Base-by-base conservation (phyloP, 2,888 invertebrate genomes). In the Autographa pulchrina region DNA sequence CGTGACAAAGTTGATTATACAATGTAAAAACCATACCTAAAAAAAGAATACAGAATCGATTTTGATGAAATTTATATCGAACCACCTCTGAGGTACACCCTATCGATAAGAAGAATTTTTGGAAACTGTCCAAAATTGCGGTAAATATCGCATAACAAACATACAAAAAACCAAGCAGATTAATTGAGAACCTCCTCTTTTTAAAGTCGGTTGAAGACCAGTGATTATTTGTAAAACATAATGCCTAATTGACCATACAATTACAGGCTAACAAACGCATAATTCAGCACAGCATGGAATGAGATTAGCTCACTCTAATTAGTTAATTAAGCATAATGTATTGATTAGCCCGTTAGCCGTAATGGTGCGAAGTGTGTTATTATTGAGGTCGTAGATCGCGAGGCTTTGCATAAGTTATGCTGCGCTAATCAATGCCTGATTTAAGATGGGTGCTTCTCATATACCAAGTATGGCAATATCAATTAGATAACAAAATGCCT, bases 251-350 rank as follows among this genome's bases (percentile, higher is more conserved):
- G 48, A 48, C 48, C 48, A 2, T n/a, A 48, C n/a, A 48, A 48
- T 48, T 48, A 48, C n/a, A n/a, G n/a, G 48, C n/a, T 7, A n/a
- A 48, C 48, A n/a, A 48, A n/a, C 48, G 48, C n/a, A 48, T 48
- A 48, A 48, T 48, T 48, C 7, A 48, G 48, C 48, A n/a, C n/a
- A n/a, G 7, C 48, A 48, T 48, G 1, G 6, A 48, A n/a, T 48
- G n/a, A 48, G 48, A 48, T 48, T 48, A 48, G 48, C n/a, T 6
- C 48, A 48, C 48, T 48, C 48, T 48, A 48, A 48, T 48, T 48
- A 48, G 48, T 48, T 48, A 48, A 48, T 48, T n/a, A 6, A 48
- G 48, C 48, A 48, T 48, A 48, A 48, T 48, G 43, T 43, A 52
- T 52, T 52, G 54, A 54, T 54, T 54, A 20, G 11, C 20, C 3